Evolutionary conservation across 2,113 vertebrate species (phyloP).

Genomic region (Sakesphorus luctuosus): DNA sequence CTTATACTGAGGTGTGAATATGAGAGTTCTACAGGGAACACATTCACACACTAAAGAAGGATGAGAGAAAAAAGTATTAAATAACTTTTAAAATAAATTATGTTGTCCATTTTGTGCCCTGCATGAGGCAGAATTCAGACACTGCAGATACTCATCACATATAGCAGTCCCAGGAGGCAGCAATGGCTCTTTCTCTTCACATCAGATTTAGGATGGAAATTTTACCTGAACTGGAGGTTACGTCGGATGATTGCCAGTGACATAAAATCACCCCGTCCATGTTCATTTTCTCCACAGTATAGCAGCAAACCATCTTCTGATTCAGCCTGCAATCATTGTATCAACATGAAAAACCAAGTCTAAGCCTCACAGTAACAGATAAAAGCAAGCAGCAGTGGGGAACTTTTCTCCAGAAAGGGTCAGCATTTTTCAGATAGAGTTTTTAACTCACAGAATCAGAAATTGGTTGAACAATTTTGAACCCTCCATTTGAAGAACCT

Average conservation of each 20-base stretch:
- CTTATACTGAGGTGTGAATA: neutral
- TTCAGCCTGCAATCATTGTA: slow-evolving; percentile 79
- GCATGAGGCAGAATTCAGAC: neutral
- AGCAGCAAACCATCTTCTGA: slow-evolving; percentile 89
- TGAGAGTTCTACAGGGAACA: neutral
- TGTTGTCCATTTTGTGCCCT: neutral
- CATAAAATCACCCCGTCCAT: slow-evolving; percentile 89
- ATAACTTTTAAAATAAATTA: neutral
- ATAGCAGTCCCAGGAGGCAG: neutral
- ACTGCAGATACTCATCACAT: neutral
- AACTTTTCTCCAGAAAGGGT: neutral
- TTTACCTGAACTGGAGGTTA: slow-evolving; percentile 91
- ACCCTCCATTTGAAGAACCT: neutral
- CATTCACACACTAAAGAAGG: neutral
- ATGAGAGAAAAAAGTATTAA: neutral
- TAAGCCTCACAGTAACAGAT: neutral
- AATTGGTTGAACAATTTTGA: neutral
- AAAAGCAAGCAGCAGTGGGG: neutral
- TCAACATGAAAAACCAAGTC: slow-evolving; percentile 20
- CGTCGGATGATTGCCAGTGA: slow-evolving; percentile 85
- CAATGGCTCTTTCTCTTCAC: neutral
- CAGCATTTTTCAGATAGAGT: neutral
- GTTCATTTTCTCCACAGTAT: slow-evolving; percentile 94
- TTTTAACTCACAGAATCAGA: neutral
- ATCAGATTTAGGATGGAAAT: neutral